Evolutionary conservation across 2,797 vertebrate genomes (phyloP).

Genomic region (Poecilia gillii): DNA sequence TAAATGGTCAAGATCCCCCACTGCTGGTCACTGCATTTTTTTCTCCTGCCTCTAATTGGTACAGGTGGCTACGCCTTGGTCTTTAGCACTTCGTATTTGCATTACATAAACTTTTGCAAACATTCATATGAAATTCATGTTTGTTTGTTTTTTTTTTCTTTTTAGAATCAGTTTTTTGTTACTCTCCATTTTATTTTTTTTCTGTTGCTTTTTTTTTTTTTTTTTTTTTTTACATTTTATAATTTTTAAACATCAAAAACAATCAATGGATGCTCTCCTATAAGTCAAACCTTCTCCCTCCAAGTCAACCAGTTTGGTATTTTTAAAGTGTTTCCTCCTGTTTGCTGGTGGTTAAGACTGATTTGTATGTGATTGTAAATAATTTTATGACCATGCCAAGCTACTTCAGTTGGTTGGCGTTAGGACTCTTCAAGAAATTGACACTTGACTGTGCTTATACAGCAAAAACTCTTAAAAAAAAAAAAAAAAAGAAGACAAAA

Average conservation of each 20-base stretch:
- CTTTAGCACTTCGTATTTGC: conserved; percentile 71
- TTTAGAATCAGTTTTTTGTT: conserved; percentile 73
- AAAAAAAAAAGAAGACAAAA: conserved; percentile 56
- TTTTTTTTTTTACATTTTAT: conserved; percentile 48
- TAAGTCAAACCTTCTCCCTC: conserved; percentile 82
- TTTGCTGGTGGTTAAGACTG: conserved; percentile 81
- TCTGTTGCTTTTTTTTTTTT: conserved; percentile 58
- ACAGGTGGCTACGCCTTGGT: conserved; percentile 80
- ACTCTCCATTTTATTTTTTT: conserved; percentile 69
- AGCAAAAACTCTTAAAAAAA: conserved; percentile 71
- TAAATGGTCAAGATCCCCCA: conserved; percentile 57
- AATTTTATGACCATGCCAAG: conserved; percentile 90
- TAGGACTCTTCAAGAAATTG: conserved; percentile 93
- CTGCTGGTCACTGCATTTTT: conserved; percentile 89
- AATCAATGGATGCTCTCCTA: conserved; percentile 78
- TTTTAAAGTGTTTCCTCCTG: conserved; percentile 86
- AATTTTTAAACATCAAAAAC: conserved; percentile 82
- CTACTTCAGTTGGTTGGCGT: conserved; percentile 91
- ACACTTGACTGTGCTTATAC: conserved; percentile 98
- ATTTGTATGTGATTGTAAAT: conserved; percentile 86
- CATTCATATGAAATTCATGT: conserved; percentile 85
- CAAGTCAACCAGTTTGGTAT: conserved; percentile 85
- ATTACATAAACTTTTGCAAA: conserved; percentile 79
- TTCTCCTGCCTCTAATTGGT: conserved; percentile 85
- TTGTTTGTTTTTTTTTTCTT: conserved; percentile 64